Conservation (phyloP, 2,888 invertebrate genomes). For the Dusona sp. region DNA sequence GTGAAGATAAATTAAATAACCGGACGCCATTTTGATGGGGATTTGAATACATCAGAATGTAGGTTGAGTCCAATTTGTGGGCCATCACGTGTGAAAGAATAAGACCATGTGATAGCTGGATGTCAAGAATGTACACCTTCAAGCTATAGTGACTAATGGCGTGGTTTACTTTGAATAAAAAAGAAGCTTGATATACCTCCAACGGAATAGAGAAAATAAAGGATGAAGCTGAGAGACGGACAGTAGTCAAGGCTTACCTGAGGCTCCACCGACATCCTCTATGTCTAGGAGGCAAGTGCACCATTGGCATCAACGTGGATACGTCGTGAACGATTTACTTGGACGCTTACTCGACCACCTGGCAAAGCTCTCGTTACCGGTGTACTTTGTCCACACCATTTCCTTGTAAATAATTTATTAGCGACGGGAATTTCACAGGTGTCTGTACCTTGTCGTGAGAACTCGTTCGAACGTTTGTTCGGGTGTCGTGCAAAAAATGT, state of each 20-base stretch:
- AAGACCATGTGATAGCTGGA: not conserved
- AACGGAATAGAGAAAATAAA: conserved; percentile 57
- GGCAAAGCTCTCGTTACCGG: conserved; percentile 44
- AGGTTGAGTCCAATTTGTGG: not conserved
- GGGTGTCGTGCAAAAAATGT: not conserved
- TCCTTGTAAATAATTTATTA: conserved; percentile 59
- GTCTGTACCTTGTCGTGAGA: conserved; percentile 14
- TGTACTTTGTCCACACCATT: conserved; percentile 26
- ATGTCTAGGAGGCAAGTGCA: conserved; percentile 28
- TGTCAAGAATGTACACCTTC: not conserved
- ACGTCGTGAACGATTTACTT: conserved; percentile 33
- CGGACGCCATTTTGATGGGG: not conserved
- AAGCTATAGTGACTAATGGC: conserved; percentile 77
- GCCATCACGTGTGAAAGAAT: not conserved
- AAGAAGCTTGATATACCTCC: conserved; percentile 72
- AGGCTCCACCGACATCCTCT: not conserved
- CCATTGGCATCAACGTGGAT: conserved; percentile 31
- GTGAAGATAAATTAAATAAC: not conserved
- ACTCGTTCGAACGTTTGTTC: not conserved
- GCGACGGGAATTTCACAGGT: conserved; percentile 38
- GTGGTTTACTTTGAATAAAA: conserved; percentile 80
- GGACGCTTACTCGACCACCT: conserved; percentile 27
- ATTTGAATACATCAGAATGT: not conserved
- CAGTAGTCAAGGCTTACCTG: conserved; percentile 45
- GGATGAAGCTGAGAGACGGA: conserved; percentile 31